Evolutionary conservation across 2,113 vertebrate genomes (phyloP).

Genomic region (Ondatra zibethicus): DNA sequence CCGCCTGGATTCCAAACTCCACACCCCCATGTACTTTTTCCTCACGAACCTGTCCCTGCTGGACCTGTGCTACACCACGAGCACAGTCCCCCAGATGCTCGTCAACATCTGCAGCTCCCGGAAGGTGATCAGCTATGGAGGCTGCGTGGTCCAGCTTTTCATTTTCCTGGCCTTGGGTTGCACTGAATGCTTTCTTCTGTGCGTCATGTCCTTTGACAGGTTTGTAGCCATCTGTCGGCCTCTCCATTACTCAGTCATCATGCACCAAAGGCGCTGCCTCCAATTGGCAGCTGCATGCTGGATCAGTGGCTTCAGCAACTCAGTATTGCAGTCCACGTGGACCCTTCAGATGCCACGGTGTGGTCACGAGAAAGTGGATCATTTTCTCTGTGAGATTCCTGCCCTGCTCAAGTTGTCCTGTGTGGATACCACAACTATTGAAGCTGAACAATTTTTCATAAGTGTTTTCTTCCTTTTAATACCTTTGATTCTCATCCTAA

Average conservation of each 20-base stretch:
- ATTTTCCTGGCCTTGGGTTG: conserved; percentile 69
- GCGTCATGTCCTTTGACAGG: conserved; percentile 54
- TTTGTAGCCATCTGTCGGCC: conserved; percentile 66
- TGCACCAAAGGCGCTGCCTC: conserved; percentile 64
- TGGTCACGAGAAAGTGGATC: conserved; percentile 64
- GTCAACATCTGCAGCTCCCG: conserved; percentile 42
- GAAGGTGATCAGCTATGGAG: conserved; percentile 35
- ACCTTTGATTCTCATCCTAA: conserved; percentile 36
- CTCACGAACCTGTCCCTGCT: conserved; percentile 72
- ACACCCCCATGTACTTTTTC: conserved; percentile 78
- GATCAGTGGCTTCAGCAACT: conserved; percentile 72
- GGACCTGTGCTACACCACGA: conserved; percentile 74
- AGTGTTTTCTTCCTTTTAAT: conserved; percentile 60
- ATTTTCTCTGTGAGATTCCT: conserved; percentile 77
- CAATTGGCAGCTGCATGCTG: conserved; percentile 62
- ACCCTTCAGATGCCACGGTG: conserved; percentile 67
- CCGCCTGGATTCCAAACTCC: conserved; percentile 58
- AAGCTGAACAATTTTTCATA: conserved; percentile 48
- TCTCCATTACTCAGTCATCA: conserved; percentile 65
- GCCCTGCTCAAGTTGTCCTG: conserved; percentile 76
- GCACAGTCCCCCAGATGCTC: conserved; percentile 66
- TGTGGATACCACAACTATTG: conserved; percentile 55
- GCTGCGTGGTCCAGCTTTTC: conserved; percentile 71
- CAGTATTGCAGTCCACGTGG: conserved; percentile 58
- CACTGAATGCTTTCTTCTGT: conserved; percentile 69